A percentile compares a stretch with the other conserved stretches of the same genome.
Conservation (phyloP, 2,888 invertebrate genomes). For the Antheraea yamamai region DNA sequence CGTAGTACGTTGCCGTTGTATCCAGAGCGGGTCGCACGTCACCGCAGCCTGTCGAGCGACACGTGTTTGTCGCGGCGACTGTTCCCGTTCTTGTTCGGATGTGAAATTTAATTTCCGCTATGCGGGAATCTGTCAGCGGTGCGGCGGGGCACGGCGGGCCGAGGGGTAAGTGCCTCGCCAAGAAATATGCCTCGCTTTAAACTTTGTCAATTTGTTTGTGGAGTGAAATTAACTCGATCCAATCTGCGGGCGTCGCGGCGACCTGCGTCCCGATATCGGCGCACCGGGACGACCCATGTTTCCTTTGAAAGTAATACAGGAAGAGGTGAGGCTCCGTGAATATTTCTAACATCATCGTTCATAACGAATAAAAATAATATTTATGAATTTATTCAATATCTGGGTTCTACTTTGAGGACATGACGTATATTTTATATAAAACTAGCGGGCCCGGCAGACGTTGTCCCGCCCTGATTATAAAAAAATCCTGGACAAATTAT, state of each 20-base stretch:
- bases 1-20: neutral
- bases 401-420: neutral
- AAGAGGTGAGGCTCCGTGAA: slow-evolving; percentile 48
- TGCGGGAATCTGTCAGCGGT: slow-evolving; percentile 74
- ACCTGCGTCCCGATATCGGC: slow-evolving; percentile 65
- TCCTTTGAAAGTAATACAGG: slow-evolving; percentile 56
- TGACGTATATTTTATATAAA: neutral
- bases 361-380: slow-evolving; percentile 31
- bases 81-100: slow-evolving; percentile 78
- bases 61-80: slow-evolving; percentile 70
- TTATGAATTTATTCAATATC: neutral
- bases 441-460: too few relatives aligned
- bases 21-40: slow-evolving; percentile 33
- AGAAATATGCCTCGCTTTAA: slow-evolving; percentile 82
- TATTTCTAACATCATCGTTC: slow-evolving; percentile 30
- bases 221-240: slow-evolving; percentile 82
- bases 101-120: slow-evolving; percentile 82
- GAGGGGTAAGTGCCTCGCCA: slow-evolving; percentile 55
- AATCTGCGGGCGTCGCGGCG: slow-evolving; percentile 73
- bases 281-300: slow-evolving; percentile 58
- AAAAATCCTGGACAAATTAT: too few relatives aligned
- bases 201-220: slow-evolving; percentile 83
- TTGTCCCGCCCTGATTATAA: too few relatives aligned
- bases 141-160: slow-evolving; percentile 46
- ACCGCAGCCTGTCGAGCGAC: slow-evolving; percentile 55